Percentiles rank a stretch among this genome's conserved stretches.
Conservation (phyloP, 2,113 vertebrate genomes). For the Nettapus auritus region DNA sequence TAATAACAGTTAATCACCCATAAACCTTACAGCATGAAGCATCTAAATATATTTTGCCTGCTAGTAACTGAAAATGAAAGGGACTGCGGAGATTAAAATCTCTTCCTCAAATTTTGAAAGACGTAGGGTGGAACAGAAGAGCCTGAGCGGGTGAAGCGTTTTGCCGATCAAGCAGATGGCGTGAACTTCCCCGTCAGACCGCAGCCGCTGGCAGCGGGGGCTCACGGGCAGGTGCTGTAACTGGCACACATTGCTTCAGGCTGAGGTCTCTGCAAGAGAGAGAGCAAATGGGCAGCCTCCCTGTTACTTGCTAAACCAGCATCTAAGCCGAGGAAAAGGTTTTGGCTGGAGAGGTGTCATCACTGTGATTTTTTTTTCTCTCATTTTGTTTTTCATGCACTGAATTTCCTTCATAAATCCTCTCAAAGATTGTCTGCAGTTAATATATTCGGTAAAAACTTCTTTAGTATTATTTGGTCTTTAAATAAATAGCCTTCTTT, state of each 20-base stretch:
- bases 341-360: neutral
- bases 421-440: neutral
- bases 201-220: neutral
- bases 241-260: neutral
- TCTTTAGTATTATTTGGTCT: neutral
- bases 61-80: neutral
- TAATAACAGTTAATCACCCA: neutral
- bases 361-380: neutral
- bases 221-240: neutral
- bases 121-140: neutral
- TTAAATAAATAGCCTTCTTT: neutral
- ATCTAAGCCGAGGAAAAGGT: rapidly evolving
- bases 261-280: neutral
- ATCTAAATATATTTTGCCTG: neutral
- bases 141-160: neutral
- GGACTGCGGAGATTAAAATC: neutral
- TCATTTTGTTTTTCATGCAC: neutral
- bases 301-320: neutral
- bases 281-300: neutral
- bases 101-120: neutral
- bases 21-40: neutral
- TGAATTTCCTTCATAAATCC: neutral
- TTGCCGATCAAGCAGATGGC: neutral
- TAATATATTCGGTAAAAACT: neutral
- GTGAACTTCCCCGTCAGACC: neutral